Evolutionary conservation across 2,113 vertebrate genomes (phyloP).

Genomic region (Candoia aspera): DNA sequence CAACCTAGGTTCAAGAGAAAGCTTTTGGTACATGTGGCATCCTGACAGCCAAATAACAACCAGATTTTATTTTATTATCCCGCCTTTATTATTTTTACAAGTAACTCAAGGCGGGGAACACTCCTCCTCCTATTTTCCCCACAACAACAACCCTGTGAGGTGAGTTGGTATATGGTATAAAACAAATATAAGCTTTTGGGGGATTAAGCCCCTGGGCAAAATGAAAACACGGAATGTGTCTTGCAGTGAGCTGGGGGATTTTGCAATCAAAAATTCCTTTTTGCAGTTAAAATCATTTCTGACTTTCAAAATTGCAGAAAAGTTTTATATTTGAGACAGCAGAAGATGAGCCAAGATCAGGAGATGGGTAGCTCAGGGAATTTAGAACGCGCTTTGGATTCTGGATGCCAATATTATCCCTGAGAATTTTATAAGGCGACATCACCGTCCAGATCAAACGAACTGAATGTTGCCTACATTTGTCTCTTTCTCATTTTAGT

Average conservation of each 20-base stretch:
- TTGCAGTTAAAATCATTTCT: not conserved
- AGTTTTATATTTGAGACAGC: not conserved
- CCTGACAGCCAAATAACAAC: not conserved
- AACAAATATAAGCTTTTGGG: not conserved
- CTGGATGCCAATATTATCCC: not conserved
- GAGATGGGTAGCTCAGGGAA: not conserved
- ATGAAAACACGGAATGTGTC: not conserved
- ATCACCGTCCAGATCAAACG: not conserved
- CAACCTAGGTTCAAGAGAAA: slow-evolving; percentile 16
- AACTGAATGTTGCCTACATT: not conserved
- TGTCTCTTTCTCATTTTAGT: not conserved
- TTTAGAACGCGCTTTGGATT: not conserved
- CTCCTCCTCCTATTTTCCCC: no score
- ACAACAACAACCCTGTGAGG: no score
- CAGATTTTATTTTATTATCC: no score
- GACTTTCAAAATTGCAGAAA: not conserved
- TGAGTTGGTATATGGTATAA: not conserved
- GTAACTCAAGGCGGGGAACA: no score
- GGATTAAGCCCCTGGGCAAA: not conserved
- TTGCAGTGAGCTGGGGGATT: not conserved
- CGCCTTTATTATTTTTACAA: no score
- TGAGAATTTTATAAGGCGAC: not conserved
- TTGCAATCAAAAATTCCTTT: not conserved
- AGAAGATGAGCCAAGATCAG: not conserved
- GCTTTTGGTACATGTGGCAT: not conserved